Percentiles rank a stretch among this genome's conserved stretches.
Evolutionary conservation across 2,113 vertebrate species (phyloP).

Genomic region (Tyto alba): DNA sequence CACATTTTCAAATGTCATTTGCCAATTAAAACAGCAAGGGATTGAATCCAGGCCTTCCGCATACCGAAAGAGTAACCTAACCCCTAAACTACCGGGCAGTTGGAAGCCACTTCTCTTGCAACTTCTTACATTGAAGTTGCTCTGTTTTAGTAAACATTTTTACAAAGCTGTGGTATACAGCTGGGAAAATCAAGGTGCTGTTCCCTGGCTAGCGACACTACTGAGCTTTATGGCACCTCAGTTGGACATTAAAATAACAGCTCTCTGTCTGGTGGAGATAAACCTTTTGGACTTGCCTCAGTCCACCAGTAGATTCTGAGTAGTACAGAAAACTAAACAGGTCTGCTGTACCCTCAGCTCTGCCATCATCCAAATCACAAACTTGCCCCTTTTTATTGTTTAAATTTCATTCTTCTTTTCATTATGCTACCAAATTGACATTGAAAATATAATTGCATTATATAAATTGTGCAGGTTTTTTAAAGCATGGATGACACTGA

Average conservation of each 20-base stretch:
- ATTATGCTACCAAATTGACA: background rate
- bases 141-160: background rate
- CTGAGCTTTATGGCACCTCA: background rate
- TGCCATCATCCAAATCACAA: background rate
- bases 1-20: background rate
- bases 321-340: background rate
- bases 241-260: background rate
- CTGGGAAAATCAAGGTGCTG: background rate
- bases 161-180: background rate
- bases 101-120: background rate
- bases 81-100: background rate
- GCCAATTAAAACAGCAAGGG: background rate
- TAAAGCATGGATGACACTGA: background rate
- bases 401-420: background rate
- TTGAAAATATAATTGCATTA: background rate
- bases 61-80: background rate
- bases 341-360: background rate
- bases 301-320: background rate
- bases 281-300: background rate
- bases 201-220: background rate
- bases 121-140: background rate
- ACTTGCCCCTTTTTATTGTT: background rate
- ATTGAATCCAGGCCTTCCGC: background rate
- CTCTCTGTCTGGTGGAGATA: background rate
- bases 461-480: background rate